A percentile compares a stretch with the other conserved stretches of the same genome.
Evolutionary conservation across 2,113 vertebrate species (phyloP).

Genomic region (Myotis yumanensis): DNA sequence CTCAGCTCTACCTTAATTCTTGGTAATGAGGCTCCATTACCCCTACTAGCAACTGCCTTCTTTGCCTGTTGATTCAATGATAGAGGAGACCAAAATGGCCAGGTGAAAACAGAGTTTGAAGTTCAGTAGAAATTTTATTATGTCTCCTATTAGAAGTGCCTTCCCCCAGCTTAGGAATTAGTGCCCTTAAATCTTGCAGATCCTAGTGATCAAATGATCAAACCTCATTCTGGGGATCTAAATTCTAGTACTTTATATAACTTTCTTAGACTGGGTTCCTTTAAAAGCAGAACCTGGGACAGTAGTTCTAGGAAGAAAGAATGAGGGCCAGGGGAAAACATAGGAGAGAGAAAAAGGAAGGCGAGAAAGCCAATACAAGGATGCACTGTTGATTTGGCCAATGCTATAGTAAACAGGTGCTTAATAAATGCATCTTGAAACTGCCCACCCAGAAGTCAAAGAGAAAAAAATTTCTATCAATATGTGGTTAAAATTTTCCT

Average conservation of each 20-base stretch:
- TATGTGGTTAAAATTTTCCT: slow-evolving; percentile 19
- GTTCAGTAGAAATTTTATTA: neutral
- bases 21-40: neutral
- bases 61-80: neutral
- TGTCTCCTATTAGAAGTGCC: neutral
- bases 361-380: neutral
- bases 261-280: neutral
- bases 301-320: neutral
- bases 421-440: slow-evolving; percentile 44
- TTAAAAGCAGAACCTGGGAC: neutral
- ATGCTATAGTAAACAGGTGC: neutral
- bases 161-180: neutral
- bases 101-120: neutral
- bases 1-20: neutral
- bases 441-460: neutral
- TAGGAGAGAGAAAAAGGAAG: neutral
- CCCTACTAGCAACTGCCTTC: neutral
- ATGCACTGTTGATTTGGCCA: neutral
- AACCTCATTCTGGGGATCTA: neutral
- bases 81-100: neutral
- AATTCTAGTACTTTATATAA: neutral
- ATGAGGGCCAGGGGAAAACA: neutral
- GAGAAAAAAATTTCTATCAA: neutral
- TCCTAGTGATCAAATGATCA: neutral
- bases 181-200: neutral